These are phyloP conservation scores for Neogobius melanostomus DNA, from an alignment of 2,113 vertebrate genomes.

Conservation along the genomic window DNA sequence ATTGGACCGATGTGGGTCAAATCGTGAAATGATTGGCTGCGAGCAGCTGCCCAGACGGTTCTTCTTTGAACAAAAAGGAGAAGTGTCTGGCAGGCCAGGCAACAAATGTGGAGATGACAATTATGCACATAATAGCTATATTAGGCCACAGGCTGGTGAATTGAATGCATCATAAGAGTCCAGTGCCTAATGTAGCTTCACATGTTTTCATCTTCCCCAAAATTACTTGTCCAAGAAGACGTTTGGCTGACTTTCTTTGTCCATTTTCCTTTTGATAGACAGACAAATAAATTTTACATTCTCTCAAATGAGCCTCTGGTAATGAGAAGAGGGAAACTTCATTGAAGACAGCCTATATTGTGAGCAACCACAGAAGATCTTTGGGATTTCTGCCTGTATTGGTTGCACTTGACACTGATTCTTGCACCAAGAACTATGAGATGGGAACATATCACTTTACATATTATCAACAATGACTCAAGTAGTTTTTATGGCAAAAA, in stretches of 20 bases:
- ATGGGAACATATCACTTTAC: background rate
- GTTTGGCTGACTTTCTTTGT: constrained; percentile 54
- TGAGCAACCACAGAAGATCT: constrained; percentile 63
- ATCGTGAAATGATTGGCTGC: too few relatives aligned
- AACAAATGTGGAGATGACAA: too few relatives aligned
- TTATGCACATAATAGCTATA: background rate
- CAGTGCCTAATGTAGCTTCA: constrained; percentile 74
- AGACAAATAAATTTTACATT: constrained; percentile 70
- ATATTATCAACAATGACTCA: background rate
- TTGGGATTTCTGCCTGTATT: constrained; percentile 73
- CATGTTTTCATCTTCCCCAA: constrained; percentile 62
- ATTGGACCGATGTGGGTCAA: too few relatives aligned
- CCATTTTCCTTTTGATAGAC: constrained; percentile 61
- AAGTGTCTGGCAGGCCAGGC: too few relatives aligned
- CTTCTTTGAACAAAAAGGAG: too few relatives aligned
- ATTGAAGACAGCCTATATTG: constrained; percentile 72
- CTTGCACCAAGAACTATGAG: constrained; percentile 68
- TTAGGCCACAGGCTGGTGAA: constrained; percentile 76
- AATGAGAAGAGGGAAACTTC: constrained; percentile 77
- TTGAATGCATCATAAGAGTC: constrained; percentile 72
- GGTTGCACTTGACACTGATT: constrained; percentile 74
- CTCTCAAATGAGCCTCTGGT: constrained; percentile 60
- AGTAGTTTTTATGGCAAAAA: background rate
- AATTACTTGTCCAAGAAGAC: constrained; percentile 70
- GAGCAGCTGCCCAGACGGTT: too few relatives aligned